Conservation (phyloP, 1,140 invertebrate genomes). For the Zaprionus gabonicus region DNA sequence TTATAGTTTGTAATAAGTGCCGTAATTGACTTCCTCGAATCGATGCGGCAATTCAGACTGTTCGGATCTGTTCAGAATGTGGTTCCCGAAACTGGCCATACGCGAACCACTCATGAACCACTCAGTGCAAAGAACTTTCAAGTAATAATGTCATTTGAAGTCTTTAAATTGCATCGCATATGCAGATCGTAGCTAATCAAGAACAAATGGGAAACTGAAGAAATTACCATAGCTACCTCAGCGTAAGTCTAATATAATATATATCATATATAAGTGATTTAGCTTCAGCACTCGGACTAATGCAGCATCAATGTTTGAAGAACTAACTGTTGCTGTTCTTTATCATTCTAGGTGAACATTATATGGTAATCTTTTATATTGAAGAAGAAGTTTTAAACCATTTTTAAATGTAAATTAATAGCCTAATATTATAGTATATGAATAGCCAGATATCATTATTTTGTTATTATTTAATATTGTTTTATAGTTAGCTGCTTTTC, state of each 20-base stretch:
- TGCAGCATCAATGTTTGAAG: too few relatives aligned
- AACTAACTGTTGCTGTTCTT: too few relatives aligned
- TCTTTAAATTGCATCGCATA: background rate
- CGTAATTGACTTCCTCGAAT: constrained; percentile 6
- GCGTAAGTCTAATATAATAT: background rate
- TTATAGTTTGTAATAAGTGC: constrained; percentile 11
- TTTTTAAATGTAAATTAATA: too few relatives aligned
- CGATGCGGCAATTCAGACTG: background rate
- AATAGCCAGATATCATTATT: too few relatives aligned
- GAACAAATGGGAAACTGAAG: background rate
- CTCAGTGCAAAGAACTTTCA: background rate
- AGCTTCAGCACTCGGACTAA: too few relatives aligned
- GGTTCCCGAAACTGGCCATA: background rate
- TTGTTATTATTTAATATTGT: too few relatives aligned
- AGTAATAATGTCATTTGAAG: constrained; percentile 1
- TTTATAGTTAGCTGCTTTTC: too few relatives aligned
- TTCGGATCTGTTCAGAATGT: background rate
- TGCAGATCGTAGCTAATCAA: background rate
- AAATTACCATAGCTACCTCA: background rate
- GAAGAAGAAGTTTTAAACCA: too few relatives aligned
- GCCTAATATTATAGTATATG: too few relatives aligned
- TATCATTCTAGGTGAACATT: too few relatives aligned
- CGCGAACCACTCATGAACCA: background rate
- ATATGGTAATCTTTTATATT: too few relatives aligned
- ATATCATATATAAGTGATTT: too few relatives aligned